A percentile compares a stretch with the other conserved stretches of the same genome.
Conservation (phyloP, 2,888 invertebrate genomes). For the Lampropteryx suffumata region DNA sequence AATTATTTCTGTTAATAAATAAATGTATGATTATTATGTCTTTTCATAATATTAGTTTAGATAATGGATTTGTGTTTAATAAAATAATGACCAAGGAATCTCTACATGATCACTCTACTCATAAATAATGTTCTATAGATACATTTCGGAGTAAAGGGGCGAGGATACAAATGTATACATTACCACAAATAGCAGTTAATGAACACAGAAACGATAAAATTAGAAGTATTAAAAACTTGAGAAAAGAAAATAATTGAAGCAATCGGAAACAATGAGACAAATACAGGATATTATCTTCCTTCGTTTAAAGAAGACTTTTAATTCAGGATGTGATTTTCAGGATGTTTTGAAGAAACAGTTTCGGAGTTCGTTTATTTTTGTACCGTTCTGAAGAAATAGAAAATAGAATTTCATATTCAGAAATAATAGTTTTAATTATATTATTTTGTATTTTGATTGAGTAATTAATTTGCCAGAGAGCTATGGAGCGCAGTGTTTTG, state of each 20-base stretch:
- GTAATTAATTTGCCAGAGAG: too few relatives aligned
- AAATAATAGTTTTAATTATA: conserved; percentile 16
- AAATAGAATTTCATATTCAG: too few relatives aligned
- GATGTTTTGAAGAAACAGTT: conserved; percentile 27
- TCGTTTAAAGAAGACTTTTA: conserved; percentile 19
- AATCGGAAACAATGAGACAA: conserved; percentile 28
- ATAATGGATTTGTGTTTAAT: too few relatives aligned
- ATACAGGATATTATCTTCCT: conserved; percentile 34
- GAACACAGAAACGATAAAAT: background rate
- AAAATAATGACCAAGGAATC: too few relatives aligned
- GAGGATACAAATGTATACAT: conserved; percentile 9
- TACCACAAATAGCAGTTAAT: background rate
- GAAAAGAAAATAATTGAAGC: conserved; percentile 12
- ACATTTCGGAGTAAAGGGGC: conserved; percentile 1
- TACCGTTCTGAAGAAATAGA: conserved; percentile 20
- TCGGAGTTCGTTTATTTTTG: conserved; percentile 22
- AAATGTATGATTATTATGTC: too few relatives aligned
- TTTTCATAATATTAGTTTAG: too few relatives aligned
- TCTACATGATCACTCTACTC: too few relatives aligned
- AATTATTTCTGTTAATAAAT: too few relatives aligned
- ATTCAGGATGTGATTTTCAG: too few relatives aligned
- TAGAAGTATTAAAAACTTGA: conserved; percentile 5
- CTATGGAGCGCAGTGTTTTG: too few relatives aligned
- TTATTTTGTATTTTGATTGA: background rate
- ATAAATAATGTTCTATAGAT: too few relatives aligned